These are phyloP conservation scores for Pyrgus malvae DNA, from an alignment of 2,888 invertebrate genomes.

Conservation along the genomic window DNA sequence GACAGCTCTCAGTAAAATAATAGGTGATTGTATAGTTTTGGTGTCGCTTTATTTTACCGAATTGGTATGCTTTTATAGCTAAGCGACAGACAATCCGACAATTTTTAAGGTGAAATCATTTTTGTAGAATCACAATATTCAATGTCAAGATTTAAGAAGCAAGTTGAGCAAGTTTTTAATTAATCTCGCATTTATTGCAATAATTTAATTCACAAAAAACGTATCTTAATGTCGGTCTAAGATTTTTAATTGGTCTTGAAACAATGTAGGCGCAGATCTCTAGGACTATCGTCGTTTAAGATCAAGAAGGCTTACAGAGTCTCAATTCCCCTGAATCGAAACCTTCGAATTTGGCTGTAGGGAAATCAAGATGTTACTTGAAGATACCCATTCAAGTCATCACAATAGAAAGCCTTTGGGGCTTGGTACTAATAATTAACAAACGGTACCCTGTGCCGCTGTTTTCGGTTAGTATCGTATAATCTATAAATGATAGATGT, in stretches of 20 bases:
- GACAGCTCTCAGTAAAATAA: constrained; percentile 12
- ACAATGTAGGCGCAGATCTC: background rate
- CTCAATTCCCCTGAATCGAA: constrained; percentile 2
- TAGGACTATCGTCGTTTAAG: constrained; percentile 3
- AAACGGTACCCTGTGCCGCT: background rate
- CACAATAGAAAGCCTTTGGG: background rate
- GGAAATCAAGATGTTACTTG: constrained; percentile 75
- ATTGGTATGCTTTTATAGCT: background rate
- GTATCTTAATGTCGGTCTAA: background rate
- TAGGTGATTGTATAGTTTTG: constrained; percentile 8
- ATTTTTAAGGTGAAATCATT: too few species aligned
- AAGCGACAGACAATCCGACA: too few species aligned
- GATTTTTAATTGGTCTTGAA: constrained; percentile 12
- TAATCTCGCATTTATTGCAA: too few species aligned
- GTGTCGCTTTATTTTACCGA: constrained; percentile 6
- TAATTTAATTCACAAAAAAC: too few species aligned
- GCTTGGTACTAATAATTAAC: background rate
- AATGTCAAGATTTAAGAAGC: too few species aligned
- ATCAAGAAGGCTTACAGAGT: background rate
- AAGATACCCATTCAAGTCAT: constrained; percentile 33
- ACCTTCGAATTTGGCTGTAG: constrained; percentile 56
- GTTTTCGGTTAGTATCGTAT: too few species aligned
- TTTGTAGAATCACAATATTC: too few species aligned
- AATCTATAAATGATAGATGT: too few species aligned
- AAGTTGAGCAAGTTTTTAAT: too few species aligned